These are phyloP conservation scores for Eupsittula cactorum DNA, from an alignment of 2,113 vertebrate genomes.

Conservation along the genomic window DNA sequence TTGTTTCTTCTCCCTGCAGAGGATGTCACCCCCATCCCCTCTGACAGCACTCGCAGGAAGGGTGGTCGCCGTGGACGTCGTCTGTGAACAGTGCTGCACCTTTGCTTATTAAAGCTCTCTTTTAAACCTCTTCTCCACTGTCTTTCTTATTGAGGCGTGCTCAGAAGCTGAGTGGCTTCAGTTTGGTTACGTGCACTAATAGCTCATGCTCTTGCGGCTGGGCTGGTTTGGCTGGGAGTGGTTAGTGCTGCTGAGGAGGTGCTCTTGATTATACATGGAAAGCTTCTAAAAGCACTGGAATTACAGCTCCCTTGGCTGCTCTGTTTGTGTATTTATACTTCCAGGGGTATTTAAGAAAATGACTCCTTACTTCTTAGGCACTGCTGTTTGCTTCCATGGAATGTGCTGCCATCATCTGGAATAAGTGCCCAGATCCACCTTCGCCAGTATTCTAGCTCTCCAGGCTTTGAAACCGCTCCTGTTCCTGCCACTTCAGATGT, in stretches of 20 bases:
- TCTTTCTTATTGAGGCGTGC: not conserved
- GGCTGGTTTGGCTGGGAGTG: not conserved
- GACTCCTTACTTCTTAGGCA: not conserved
- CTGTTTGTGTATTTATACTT: not conserved
- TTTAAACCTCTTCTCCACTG: not conserved
- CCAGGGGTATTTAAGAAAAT: not conserved
- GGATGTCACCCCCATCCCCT: constrained; percentile 98
- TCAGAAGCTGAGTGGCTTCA: not conserved
- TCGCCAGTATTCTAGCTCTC: not conserved
- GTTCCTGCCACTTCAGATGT: fast-evolving
- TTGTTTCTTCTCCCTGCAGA: constrained; percentile 74
- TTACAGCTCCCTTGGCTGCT: not conserved
- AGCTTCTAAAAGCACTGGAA: not conserved
- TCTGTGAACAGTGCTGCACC: constrained; percentile 81
- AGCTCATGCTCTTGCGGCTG: not conserved
- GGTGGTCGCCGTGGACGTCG: constrained; percentile 96
- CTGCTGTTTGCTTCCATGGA: not conserved
- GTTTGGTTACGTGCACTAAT: not conserved
- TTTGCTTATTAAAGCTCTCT: constrained; percentile 84
- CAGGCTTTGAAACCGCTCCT: not conserved
- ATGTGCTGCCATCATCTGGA: not conserved
- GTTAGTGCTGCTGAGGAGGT: not conserved
- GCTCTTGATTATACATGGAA: fast-evolving
- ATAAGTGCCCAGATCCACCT: not conserved
- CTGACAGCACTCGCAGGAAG: constrained; percentile 98